A percentile compares a stretch with the other conserved stretches of the same genome.
Evolutionary conservation across 2,888 invertebrate species (phyloP).

Genomic region (Proisotoma minuta): DNA sequence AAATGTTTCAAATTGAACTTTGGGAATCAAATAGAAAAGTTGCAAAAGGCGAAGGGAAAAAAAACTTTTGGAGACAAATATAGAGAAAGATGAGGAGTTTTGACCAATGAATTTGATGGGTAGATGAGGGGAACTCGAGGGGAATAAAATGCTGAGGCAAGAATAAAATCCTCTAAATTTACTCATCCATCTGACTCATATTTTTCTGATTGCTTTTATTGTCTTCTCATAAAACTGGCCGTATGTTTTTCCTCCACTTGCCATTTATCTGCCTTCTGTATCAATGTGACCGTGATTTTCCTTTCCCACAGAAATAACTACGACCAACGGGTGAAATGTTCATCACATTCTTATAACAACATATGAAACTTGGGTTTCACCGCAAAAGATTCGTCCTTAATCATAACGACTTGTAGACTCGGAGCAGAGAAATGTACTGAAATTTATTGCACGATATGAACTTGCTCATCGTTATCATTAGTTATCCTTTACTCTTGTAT

Average conservation of each 20-base stretch:
- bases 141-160: slow-evolving; percentile 26
- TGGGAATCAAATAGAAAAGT: not conserved
- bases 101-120: no score
- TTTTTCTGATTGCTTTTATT: slow-evolving; percentile 28
- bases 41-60: not conserved
- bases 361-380: no score
- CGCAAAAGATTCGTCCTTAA: no score
- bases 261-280: no score
- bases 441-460: not conserved
- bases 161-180: slow-evolving; percentile 12
- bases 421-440: not conserved
- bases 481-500: not conserved
- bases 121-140: slow-evolving; percentile 15
- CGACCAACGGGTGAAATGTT: no score
- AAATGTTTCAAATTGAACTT: slow-evolving; percentile 6
- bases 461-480: slow-evolving; percentile 6
- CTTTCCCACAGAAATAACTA: no score
- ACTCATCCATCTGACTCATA: slow-evolving; percentile 18
- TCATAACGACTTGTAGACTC: not conserved
- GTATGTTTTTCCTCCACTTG: slow-evolving; percentile 7
- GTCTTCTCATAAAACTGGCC: slow-evolving; percentile 23
- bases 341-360: no score
- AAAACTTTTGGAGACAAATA: not conserved
- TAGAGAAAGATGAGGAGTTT: no score
- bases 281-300: no score